Evolutionary conservation across 2,888 invertebrate species (phyloP), one percentile per base, ranked within the genome.

Genomic region (Spodoptera littoralis): DNA sequence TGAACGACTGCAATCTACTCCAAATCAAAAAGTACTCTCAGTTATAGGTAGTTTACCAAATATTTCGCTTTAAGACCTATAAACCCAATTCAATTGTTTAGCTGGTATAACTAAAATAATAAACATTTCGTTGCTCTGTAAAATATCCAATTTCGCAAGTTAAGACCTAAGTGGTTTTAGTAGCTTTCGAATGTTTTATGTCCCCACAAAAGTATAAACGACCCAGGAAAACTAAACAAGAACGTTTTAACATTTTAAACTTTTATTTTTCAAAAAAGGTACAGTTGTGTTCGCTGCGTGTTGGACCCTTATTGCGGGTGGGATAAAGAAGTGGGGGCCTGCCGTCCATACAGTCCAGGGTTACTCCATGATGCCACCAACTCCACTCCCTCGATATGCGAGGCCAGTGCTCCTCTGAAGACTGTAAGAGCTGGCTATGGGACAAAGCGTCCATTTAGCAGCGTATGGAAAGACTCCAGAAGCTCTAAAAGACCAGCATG

Each of bases 231-330:
- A 48, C 12, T 3, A 2, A 36, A 9, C 2, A 42, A 41, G 44
- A 41, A 27, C 22, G 2, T 13, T 49, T 46, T 18, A 42, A 50
- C 13, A 44, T 44, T 36, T 30, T 52, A 4, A 41, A 47, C 8
- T 8, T 9, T 0, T 45, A 11, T 57, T 50, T 58, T 57, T 6
- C 43, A 51, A 72, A 54, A 72, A 60, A 95, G 96, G 49, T 96
- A 96, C 84, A 95, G 95, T 75, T 96, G 96, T 85, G 90, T 95
- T 6, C 94, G 96, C 4, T 96, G 96, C 84, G 95, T 96, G 12
- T 88, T 96, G 61, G 96, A 96, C 82, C 96, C 96, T 0, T 96
- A 96, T 83, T 96, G 96, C 80, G 96, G 96, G n/a, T 96, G 96
- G 96, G 96, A 96, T 82, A 95, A 95, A 78, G 95, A 96, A 80